Conservation (phyloP, 2,888 invertebrate species). For the Spodoptera picta region DNA sequence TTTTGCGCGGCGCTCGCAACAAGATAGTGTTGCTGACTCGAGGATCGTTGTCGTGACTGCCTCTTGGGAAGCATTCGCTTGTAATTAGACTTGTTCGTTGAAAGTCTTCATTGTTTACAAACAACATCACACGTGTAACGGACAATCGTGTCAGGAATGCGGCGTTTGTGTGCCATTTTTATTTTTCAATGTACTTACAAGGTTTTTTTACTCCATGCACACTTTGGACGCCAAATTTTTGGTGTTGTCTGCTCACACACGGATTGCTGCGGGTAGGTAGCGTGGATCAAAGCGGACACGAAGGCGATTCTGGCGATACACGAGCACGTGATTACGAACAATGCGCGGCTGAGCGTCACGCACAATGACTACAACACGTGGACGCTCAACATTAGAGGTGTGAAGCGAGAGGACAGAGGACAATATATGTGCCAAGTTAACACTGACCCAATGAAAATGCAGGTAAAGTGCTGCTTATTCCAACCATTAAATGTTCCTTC, state of each 20-base stretch:
- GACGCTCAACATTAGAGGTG: constrained; percentile 96
- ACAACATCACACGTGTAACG: constrained; percentile 67
- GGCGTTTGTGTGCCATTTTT: constrained; percentile 53
- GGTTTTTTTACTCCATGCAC: constrained; percentile 55
- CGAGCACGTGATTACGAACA: constrained; percentile 97
- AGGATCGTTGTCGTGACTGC: constrained; percentile 85
- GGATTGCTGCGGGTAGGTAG: constrained; percentile 90
- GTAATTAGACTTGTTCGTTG: constrained; percentile 84
- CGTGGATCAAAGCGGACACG: constrained; percentile 98
- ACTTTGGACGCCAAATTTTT: constrained; percentile 48
- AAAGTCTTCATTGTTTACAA: constrained; percentile 75
- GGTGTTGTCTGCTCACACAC: constrained; percentile 37
- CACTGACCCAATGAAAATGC: constrained; percentile 98
- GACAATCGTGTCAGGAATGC: constrained; percentile 67
- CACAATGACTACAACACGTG: constrained; percentile 98
- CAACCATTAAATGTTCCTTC: constrained; percentile 41
- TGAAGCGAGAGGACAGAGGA: constrained; percentile 95
- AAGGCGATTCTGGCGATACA: constrained; percentile 97
- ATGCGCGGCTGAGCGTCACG: constrained; percentile 95
- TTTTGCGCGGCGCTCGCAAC: constrained; percentile 85
- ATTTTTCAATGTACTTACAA: constrained; percentile 46
- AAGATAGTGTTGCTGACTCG: constrained; percentile 85
- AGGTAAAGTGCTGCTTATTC: constrained; percentile 88
- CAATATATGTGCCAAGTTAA: constrained; percentile 98
- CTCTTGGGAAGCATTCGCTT: constrained; percentile 85